Conservation (phyloP, 2,113 vertebrate genomes). For the Willisornis vidua region DNA sequence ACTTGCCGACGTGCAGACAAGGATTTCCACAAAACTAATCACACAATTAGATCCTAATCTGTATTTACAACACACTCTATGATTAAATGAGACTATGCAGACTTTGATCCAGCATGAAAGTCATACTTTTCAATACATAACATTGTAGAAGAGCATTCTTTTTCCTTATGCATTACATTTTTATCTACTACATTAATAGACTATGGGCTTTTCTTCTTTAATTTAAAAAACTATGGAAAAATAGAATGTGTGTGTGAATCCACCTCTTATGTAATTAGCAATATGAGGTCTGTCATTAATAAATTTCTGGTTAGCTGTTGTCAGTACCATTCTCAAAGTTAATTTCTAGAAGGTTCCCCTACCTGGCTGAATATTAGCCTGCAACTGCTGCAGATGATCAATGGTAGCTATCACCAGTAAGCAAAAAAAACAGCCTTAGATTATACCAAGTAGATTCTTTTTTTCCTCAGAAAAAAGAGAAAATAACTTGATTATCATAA, state of each 20-base stretch:
- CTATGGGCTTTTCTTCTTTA: background rate
- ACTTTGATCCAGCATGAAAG: background rate
- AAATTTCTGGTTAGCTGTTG: background rate
- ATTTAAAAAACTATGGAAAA: background rate
- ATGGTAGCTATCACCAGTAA: background rate
- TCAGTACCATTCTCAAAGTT: background rate
- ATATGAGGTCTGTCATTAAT: background rate
- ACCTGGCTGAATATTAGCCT: background rate
- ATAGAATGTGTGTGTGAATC: background rate
- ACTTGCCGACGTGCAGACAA: background rate
- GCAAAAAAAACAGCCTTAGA: background rate
- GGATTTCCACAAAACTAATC: background rate
- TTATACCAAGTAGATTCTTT: background rate
- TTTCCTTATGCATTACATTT: background rate
- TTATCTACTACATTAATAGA: background rate
- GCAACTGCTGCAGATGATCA: background rate
- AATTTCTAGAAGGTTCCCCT: background rate
- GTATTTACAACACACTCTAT: background rate
- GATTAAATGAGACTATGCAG: background rate
- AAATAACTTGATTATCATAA: background rate
- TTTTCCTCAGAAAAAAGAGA: background rate
- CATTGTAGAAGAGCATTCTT: background rate
- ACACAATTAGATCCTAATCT: background rate
- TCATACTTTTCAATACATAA: background rate
- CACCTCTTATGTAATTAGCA: background rate